Evolutionary conservation across 2,113 vertebrate genomes (phyloP).

Genomic region (Tachycineta bicolor): DNA sequence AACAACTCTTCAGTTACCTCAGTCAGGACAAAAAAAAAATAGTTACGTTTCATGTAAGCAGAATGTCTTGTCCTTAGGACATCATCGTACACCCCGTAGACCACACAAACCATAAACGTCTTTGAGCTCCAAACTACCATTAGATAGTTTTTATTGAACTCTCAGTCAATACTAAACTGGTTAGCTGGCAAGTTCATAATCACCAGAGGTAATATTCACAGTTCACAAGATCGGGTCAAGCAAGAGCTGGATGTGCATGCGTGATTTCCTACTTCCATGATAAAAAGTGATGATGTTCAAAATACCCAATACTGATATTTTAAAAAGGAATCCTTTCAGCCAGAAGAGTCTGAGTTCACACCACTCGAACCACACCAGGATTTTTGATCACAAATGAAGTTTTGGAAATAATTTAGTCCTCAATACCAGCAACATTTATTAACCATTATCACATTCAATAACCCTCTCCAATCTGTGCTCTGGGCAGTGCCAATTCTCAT

Average conservation of each 20-base stretch:
- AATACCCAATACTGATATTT: background rate
- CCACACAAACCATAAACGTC: background rate
- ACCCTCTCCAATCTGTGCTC: background rate
- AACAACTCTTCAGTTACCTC: background rate
- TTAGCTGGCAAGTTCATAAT: conserved; percentile 59
- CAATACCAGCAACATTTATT: background rate
- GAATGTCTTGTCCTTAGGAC: background rate
- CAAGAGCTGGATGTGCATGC: background rate
- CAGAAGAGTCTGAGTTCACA: background rate
- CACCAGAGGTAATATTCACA: conserved; percentile 51
- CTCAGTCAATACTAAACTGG: conserved; percentile 47
- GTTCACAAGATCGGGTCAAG: background rate
- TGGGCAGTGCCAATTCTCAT: background rate
- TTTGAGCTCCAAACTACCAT: background rate
- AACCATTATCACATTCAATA: background rate
- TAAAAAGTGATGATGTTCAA: background rate
- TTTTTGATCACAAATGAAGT: background rate
- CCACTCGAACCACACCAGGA: background rate
- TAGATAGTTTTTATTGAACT: conserved; percentile 27
- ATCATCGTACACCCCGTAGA: background rate
- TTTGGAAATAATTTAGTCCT: background rate
- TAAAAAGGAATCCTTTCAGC: background rate
- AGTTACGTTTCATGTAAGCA: background rate
- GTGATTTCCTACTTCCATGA: background rate
- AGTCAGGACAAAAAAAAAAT: background rate